phyloP scores from a whole-genome alignment of 2,113 vertebrate genomes.

The Strix uralensis region DNA sequence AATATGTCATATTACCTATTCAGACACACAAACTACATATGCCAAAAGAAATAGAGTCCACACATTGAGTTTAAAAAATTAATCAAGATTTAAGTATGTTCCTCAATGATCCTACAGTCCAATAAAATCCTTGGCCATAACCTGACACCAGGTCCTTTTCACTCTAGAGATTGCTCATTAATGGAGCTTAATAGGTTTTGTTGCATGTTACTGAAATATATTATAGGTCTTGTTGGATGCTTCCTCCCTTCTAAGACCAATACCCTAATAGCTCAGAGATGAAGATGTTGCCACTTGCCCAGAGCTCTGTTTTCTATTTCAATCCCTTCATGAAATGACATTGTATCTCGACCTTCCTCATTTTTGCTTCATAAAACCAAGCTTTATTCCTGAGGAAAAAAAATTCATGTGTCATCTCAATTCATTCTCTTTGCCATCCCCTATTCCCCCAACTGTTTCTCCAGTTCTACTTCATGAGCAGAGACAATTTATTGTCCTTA shows the following conservation, averaged over 20 bases:
- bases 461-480: background rate
- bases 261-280: background rate
- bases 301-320: background rate
- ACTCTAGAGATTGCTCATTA: background rate
- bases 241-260: background rate
- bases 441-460: background rate
- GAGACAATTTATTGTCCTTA: background rate
- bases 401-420: background rate
- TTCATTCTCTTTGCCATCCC: background rate
- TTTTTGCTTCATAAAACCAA: background rate
- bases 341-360: background rate
- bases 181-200: background rate
- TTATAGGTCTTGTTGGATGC: background rate
- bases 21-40: background rate
- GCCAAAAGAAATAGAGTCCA: background rate
- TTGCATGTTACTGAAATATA: background rate
- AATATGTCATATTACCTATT: constrained; percentile 26
- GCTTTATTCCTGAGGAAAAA: background rate
- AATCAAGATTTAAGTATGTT: background rate
- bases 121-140: background rate
- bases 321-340: background rate
- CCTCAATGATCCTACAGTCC: background rate
- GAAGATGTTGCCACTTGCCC: background rate
- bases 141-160: background rate
- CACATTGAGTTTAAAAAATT: background rate